Conservation (phyloP, 2,113 vertebrate genomes). For the Tympanuchus pallidicinctus region DNA sequence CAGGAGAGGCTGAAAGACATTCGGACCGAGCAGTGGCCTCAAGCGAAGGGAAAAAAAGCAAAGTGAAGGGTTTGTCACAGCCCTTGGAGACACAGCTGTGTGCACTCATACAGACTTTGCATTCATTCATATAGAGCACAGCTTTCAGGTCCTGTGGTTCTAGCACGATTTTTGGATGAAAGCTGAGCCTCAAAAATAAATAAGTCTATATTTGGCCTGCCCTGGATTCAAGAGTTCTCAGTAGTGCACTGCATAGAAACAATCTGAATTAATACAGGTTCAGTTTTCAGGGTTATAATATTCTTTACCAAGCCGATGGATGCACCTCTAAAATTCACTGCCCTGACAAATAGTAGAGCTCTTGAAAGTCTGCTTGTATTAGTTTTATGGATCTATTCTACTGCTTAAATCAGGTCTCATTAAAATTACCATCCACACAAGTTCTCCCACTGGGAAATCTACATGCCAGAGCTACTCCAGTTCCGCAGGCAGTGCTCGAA, state of each 20-base stretch:
- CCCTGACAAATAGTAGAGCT: conserved; percentile 68
- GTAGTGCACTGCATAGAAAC: conserved; percentile 58
- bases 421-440: conserved; percentile 77
- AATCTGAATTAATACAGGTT: conserved; percentile 64
- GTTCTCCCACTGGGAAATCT: conserved; percentile 74
- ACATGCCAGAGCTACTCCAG: conserved; percentile 73
- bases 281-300: conserved; percentile 65
- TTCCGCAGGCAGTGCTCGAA: conserved; percentile 71
- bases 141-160: conserved; percentile 59
- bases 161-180: conserved; percentile 25
- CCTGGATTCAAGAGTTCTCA: conserved; percentile 65
- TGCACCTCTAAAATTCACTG: conserved; percentile 65
- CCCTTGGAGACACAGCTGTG: conserved; percentile 33
- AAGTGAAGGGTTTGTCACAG: conserved; percentile 45
- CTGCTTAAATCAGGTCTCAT: conserved; percentile 79
- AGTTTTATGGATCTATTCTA: conserved; percentile 78
- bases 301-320: conserved; percentile 63
- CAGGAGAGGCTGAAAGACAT: not conserved
- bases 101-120: conserved; percentile 41
- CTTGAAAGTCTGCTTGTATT: conserved; percentile 78
- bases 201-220: conserved; percentile 70
- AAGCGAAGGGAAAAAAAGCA: not conserved
- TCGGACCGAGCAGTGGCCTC: not conserved
- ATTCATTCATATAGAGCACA: conserved; percentile 58
- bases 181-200: conserved; percentile 63